Evolutionary conservation across 2,797 vertebrate species (phyloP).

Genomic region (Microcaecilia unicolor): DNA sequence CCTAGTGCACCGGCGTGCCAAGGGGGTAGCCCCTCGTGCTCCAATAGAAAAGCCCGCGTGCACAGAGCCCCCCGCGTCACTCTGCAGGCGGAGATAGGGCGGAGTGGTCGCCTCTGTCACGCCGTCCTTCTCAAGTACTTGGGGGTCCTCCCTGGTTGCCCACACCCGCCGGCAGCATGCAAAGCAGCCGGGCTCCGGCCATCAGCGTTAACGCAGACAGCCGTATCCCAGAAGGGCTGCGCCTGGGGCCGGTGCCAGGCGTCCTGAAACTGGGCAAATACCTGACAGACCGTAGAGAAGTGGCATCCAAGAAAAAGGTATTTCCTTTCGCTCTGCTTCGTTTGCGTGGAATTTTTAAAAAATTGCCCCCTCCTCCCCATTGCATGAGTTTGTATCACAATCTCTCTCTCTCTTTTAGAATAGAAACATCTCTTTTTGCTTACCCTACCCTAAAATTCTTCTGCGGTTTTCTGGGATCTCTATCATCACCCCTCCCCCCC

Average conservation of each 20-base stretch:
- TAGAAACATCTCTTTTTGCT: too few relatives aligned
- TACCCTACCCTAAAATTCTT: too few relatives aligned
- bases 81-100: constrained; percentile 83
- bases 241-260: constrained; percentile 78
- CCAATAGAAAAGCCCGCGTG: constrained; percentile 83
- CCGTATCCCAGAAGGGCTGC: constrained; percentile 84
- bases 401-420: too few relatives aligned
- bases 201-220: constrained; percentile 82
- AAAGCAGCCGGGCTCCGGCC: constrained; percentile 68
- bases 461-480: too few relatives aligned
- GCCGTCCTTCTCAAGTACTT: constrained; percentile 53
- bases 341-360: too few relatives aligned
- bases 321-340: too few relatives aligned
- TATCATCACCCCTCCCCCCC: too few relatives aligned
- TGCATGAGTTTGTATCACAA: too few relatives aligned
- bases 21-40: constrained; percentile 63
- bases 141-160: constrained; percentile 54
- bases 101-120: constrained; percentile 54
- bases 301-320: constrained; percentile 92
- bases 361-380: too few relatives aligned
- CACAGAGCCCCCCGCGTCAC: constrained; percentile 72
- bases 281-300: constrained; percentile 87
- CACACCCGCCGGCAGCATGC: constrained; percentile 69
- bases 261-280: constrained; percentile 94
- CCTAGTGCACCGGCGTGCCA: constrained; percentile 59